A percentile compares a stretch with the other conserved stretches of the same genome.
Conservation (phyloP, 2,113 vertebrate genomes). For the Tor tambroides region DNA sequence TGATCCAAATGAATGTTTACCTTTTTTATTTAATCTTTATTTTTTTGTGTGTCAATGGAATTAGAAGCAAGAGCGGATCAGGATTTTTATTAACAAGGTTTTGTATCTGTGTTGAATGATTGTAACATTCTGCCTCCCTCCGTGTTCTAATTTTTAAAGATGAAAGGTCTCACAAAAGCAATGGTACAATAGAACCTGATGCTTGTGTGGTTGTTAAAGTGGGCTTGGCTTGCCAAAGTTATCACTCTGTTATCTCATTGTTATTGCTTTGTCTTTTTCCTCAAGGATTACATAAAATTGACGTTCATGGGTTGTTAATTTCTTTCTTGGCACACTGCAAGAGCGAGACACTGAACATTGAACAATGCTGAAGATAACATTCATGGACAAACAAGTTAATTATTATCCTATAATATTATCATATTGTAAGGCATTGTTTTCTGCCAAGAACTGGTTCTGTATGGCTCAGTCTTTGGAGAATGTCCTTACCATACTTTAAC, state of each 20-base stretch:
- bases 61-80: slow-evolving; percentile 32
- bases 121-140: not conserved
- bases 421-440: not conserved
- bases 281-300: slow-evolving; percentile 54
- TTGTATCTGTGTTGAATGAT: slow-evolving; percentile 32
- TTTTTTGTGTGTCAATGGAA: slow-evolving; percentile 33
- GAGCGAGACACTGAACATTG: slow-evolving; percentile 9
- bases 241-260: slow-evolving; percentile 51
- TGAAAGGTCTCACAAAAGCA: slow-evolving; percentile 21
- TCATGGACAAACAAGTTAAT: slow-evolving; percentile 21
- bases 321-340: slow-evolving; percentile 18
- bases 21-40: slow-evolving; percentile 53
- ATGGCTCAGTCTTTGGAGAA: not conserved
- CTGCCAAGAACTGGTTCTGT: not conserved
- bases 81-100: slow-evolving; percentile 40
- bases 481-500: not conserved
- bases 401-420: not conserved
- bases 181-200: slow-evolving; percentile 16
- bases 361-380: slow-evolving; percentile 41
- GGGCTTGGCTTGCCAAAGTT: slow-evolving; percentile 19
- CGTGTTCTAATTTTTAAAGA: slow-evolving; percentile 1
- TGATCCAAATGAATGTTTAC: slow-evolving; percentile 61
- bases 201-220: slow-evolving; percentile 33
- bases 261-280: slow-evolving; percentile 43
- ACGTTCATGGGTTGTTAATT: slow-evolving; percentile 36